A percentile compares a stretch with the other conserved stretches of the same genome.
Conservation (phyloP, 2,888 invertebrate species). For the Cabera pusaria region DNA sequence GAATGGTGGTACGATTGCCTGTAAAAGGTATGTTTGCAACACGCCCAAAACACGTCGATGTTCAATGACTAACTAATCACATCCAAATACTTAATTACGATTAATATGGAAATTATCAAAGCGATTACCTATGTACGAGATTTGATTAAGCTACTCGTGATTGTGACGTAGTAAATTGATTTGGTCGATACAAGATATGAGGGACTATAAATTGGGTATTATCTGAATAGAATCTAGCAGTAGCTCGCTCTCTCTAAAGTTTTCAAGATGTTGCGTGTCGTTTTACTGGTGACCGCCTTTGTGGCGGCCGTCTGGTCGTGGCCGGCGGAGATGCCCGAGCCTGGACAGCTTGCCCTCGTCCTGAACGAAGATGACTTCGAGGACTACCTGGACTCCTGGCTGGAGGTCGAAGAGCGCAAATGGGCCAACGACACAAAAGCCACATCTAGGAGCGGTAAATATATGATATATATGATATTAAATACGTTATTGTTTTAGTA, state of each 20-base stretch:
- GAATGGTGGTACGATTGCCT: too few species aligned
- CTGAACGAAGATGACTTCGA: constrained; percentile 74
- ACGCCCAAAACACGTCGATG: too few species aligned
- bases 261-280: constrained; percentile 31
- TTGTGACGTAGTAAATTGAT: neutral
- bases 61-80: too few species aligned
- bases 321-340: constrained; percentile 53
- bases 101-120: too few species aligned
- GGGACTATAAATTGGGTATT: constrained; percentile 4
- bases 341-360: constrained; percentile 57
- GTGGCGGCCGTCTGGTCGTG: constrained; percentile 40
- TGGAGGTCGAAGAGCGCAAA: constrained; percentile 53
- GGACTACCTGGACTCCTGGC: constrained; percentile 70
- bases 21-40: too few species aligned
- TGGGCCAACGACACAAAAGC: constrained; percentile 41
- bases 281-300: constrained; percentile 38
- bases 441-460: constrained; percentile 49
- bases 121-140: too few species aligned
- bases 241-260: constrained; percentile 11
- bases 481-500: too few species aligned
- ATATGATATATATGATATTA: too few species aligned
- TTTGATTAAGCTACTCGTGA: too few species aligned
- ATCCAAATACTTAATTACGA: too few species aligned
- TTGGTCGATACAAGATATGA: neutral
- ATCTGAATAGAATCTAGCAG: constrained; percentile 9